Conservation (phyloP, 2,797 vertebrate genomes). For the Pristis pectinata region DNA sequence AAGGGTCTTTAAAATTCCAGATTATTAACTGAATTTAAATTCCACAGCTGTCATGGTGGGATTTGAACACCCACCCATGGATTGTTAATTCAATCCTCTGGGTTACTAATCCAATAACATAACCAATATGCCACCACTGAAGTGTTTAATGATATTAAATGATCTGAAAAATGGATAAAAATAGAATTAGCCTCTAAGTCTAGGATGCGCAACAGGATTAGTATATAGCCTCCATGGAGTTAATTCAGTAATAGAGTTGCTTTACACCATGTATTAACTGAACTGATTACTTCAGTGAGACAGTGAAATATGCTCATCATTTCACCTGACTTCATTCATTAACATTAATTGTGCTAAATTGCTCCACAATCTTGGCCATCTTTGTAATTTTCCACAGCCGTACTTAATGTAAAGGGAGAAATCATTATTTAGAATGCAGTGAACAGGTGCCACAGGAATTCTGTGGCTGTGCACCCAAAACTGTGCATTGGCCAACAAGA, state of each 20-base stretch:
- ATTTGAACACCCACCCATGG: too few relatives aligned
- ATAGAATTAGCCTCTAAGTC: neutral
- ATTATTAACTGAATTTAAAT: too few relatives aligned
- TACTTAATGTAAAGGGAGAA: neutral
- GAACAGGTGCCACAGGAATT: neutral
- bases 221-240: neutral
- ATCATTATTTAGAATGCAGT: neutral
- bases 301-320: slow-evolving; percentile 4
- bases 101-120: too few relatives aligned
- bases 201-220: too few relatives aligned
- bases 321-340: slow-evolving; percentile 25
- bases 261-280: neutral
- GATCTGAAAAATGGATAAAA: neutral
- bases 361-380: neutral
- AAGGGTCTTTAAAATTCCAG: too few relatives aligned
- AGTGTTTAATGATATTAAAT: neutral
- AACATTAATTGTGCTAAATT: neutral
- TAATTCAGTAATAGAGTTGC: neutral
- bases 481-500: too few relatives aligned
- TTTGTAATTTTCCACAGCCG: neutral
- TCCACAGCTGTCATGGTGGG: too few relatives aligned
- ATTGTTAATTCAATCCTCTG: too few relatives aligned
- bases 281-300: neutral
- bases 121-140: too few relatives aligned
- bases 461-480: neutral